phyloP scores from a whole-genome alignment of 2,888 invertebrate species.

The Ormyrus nitidulus region DNA sequence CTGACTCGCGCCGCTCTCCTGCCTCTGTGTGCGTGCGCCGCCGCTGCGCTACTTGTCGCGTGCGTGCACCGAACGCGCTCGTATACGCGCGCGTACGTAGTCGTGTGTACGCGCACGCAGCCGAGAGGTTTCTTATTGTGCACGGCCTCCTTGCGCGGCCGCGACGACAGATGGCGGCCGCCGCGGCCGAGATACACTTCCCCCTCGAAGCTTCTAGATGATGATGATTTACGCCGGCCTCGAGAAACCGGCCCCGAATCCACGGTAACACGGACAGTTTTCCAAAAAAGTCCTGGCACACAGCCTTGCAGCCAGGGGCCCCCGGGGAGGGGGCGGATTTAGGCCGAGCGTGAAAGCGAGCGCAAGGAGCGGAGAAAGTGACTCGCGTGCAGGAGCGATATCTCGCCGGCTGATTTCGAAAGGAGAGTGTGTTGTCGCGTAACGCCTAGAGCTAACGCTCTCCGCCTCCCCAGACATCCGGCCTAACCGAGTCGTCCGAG shows the following conservation, averaged over 20 bases:
- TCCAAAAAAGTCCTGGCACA: no score
- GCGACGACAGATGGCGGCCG: no score
- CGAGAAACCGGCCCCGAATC: no score
- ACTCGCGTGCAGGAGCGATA: conserved; percentile 1
- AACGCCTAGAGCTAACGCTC: neutral
- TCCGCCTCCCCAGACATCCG: neutral
- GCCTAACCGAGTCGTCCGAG: neutral
- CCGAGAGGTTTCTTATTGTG: no score
- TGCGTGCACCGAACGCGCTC: conserved; percentile 2
- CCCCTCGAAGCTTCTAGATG: no score
- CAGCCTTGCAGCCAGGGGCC: neutral
- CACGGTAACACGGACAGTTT: no score
- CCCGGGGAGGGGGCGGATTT: conserved; percentile 57
- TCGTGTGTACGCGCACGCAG: neutral
- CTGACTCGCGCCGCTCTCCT: neutral
- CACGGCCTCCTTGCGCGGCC: no score
- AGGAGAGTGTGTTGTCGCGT: conserved; percentile 31
- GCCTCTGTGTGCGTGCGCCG: conserved; percentile 31
- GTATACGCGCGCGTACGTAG: neutral
- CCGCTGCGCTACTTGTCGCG: conserved; percentile 10
- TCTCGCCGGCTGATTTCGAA: conserved; percentile 45
- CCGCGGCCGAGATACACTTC: no score
- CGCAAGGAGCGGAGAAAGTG: conserved; percentile 39
- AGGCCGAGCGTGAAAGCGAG: conserved; percentile 63
- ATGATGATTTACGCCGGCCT: no score